These are phyloP conservation scores for Parasteatoda lunata DNA, from an alignment of 2,888 invertebrate genomes.

Conservation along the genomic window DNA sequence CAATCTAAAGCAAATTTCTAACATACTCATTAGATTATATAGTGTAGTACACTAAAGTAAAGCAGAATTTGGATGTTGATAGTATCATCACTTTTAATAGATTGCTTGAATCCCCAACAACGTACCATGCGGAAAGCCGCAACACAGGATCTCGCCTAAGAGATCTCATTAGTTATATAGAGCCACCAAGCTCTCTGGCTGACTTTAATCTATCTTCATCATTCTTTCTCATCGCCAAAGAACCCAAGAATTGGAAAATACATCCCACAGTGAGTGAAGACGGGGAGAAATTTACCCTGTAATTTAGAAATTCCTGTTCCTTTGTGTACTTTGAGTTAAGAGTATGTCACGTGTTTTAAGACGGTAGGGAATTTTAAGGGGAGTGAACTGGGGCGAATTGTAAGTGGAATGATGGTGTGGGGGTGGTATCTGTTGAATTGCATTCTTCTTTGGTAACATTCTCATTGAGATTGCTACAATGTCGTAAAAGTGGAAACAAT, in stretches of 20 bases:
- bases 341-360: neutral
- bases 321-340: neutral
- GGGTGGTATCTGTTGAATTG: too few species aligned
- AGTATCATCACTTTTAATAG: too few species aligned
- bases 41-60: too few species aligned
- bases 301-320: neutral
- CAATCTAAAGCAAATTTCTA: too few species aligned
- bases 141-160: neutral
- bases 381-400: too few species aligned
- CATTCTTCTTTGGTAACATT: too few species aligned
- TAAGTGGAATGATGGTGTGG: too few species aligned
- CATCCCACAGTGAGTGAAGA: neutral
- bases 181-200: neutral
- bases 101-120: too few species aligned
- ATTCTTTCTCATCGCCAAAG: neutral
- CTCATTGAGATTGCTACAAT: too few species aligned
- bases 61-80: too few species aligned
- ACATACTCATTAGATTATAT: too few species aligned
- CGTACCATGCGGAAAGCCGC: slow-evolving; percentile 9
- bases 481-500: too few species aligned
- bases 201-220: slow-evolving; percentile 49
- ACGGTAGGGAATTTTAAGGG: neutral
- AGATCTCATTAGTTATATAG: slow-evolving; percentile 40
- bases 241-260: neutral
- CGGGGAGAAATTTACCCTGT: neutral